Evolutionary conservation across 2,113 vertebrate genomes (phyloP).

Genomic region (Hippolais icterina): DNA sequence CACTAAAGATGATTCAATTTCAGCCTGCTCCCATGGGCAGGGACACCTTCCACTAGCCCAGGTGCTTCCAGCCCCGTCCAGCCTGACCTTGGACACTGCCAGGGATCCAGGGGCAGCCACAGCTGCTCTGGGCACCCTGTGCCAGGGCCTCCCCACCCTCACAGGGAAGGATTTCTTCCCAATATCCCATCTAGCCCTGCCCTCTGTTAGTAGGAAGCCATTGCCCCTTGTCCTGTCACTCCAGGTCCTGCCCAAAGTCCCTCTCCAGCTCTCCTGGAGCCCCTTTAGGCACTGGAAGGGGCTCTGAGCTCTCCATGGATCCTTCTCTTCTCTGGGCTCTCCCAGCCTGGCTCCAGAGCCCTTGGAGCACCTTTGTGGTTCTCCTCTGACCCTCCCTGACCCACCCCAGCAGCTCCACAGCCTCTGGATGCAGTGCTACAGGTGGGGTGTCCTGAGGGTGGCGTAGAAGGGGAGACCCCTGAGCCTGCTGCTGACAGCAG

Average conservation of each 20-base stretch:
- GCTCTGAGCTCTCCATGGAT: background rate
- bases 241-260: background rate
- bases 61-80: accelerated
- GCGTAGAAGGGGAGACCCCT: background rate
- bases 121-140: background rate
- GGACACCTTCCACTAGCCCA: accelerated
- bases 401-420: background rate
- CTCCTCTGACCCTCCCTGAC: background rate
- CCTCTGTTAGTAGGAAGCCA: accelerated
- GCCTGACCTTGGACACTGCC: accelerated
- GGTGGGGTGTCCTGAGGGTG: background rate
- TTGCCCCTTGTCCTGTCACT: background rate
- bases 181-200: accelerated
- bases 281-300: background rate
- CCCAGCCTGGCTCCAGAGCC: background rate
- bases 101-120: background rate
- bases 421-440: background rate
- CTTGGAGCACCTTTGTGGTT: background rate
- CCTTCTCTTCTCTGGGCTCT: background rate
- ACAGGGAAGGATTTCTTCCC: accelerated
- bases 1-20: background rate
- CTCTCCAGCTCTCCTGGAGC: background rate
- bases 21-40: background rate
- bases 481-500: background rate
- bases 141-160: accelerated